Conservation (phyloP, 2,797 vertebrate species). For the Spinibarbus caldwelli region DNA sequence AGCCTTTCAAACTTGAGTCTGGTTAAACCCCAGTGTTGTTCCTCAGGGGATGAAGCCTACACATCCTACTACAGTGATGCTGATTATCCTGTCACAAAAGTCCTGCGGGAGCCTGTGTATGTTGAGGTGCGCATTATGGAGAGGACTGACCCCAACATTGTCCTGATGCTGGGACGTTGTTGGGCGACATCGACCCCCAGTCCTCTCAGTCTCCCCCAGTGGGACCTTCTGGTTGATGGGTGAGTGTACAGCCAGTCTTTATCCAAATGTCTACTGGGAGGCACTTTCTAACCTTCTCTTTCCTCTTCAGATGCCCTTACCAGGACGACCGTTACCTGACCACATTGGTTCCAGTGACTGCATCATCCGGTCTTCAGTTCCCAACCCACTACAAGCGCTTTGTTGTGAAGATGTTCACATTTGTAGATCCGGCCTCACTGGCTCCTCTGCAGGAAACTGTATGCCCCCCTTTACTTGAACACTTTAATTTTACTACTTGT, state of each 20-base stretch:
- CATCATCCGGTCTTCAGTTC: constrained; percentile 53
- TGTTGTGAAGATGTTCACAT: constrained; percentile 78
- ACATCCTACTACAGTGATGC: constrained; percentile 20
- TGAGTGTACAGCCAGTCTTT: background rate
- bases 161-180: constrained; percentile 24
- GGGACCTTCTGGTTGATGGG: constrained; percentile 43
- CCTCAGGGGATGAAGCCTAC: constrained; percentile 18
- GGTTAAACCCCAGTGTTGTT: constrained; percentile 55
- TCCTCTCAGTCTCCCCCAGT: constrained; percentile 8
- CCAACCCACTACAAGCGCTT: constrained; percentile 72
- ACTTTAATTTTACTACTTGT: too few relatives aligned
- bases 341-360: constrained; percentile 49
- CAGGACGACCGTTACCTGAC: constrained; percentile 70
- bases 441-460: constrained; percentile 63
- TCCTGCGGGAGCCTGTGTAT: constrained; percentile 41
- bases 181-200: constrained; percentile 35
- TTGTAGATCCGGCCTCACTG: constrained; percentile 57
- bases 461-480: too few relatives aligned
- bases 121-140: constrained; percentile 38
- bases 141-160: constrained; percentile 63
- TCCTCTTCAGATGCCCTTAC: constrained; percentile 65
- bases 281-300: background rate
- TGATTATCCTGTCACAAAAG: constrained; percentile 40
- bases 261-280: too few relatives aligned
- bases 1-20: constrained; percentile 61